phyloP scores from a whole-genome alignment of 2,113 vertebrate species.

The Phocoena phocoena region DNA sequence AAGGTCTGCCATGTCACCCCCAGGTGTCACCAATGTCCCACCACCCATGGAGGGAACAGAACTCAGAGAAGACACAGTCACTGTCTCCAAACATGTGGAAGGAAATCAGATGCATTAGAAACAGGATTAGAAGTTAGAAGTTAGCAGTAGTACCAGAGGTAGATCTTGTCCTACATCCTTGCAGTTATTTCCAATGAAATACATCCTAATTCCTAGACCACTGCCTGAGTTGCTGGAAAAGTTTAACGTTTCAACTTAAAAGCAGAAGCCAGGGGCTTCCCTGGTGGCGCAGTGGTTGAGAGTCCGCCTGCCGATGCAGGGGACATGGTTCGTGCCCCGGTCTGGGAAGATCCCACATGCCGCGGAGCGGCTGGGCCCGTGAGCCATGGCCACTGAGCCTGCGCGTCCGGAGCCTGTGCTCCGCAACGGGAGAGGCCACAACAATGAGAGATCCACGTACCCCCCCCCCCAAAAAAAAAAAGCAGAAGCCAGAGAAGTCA shows the following conservation, averaged over 20 bases:
- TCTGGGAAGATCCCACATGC: no score
- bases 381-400: no score
- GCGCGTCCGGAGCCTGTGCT: no score
- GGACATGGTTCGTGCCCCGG: no score
- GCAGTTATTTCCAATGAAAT: not conserved
- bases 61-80: not conserved
- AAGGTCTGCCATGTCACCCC: no score
- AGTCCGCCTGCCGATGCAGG: no score
- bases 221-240: not conserved
- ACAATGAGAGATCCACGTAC: no score
- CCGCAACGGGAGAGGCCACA: no score
- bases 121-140: not conserved
- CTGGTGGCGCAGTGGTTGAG: no score
- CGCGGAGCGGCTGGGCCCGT: no score
- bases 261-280: not conserved
- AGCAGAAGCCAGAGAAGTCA: not conserved
- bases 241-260: not conserved
- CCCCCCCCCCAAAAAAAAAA: not conserved
- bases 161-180: not conserved
- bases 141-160: not conserved
- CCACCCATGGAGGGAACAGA: not conserved
- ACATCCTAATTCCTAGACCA: not conserved
- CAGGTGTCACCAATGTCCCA: not conserved
- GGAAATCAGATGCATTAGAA: not conserved
- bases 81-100: not conserved